Percentiles rank a stretch among this genome's conserved stretches.
These are phyloP conservation scores for Neogale vison DNA, from an alignment of 2,113 vertebrate genomes.

Conservation along the genomic window DNA sequence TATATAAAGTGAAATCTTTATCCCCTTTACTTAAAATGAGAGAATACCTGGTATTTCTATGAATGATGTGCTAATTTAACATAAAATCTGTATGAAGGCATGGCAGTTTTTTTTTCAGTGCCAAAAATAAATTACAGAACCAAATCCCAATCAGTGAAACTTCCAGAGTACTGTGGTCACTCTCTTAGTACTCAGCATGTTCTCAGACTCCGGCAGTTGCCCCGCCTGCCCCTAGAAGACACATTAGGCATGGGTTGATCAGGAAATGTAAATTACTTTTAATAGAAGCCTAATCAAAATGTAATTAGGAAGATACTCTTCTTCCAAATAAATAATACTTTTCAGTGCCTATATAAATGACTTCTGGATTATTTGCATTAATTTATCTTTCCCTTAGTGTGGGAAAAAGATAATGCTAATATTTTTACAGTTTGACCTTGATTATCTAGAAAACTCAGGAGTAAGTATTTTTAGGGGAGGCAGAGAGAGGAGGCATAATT, in stretches of 20 bases:
- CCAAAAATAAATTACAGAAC: background rate
- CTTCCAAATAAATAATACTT: background rate
- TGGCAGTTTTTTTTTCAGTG: background rate
- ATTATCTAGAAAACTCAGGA: background rate
- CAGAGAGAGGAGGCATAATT: background rate
- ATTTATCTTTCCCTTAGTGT: background rate
- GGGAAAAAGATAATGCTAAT: background rate
- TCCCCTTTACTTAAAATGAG: conserved; percentile 3
- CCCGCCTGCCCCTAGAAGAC: background rate
- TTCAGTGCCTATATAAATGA: background rate
- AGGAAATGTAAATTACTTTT: background rate
- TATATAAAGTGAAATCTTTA: background rate
- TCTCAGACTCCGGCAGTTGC: background rate
- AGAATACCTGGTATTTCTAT: background rate
- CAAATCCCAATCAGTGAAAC: background rate
- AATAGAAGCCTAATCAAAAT: background rate
- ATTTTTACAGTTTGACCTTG: background rate
- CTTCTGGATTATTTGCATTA: background rate
- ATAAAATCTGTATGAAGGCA: background rate
- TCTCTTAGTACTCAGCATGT: background rate
- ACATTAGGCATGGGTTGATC: background rate
- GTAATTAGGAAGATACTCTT: background rate
- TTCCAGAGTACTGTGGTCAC: background rate
- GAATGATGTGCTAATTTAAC: background rate
- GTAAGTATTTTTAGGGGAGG: background rate